Conservation (phyloP, 2,888 invertebrate species). For the Synergus itoensis region DNA sequence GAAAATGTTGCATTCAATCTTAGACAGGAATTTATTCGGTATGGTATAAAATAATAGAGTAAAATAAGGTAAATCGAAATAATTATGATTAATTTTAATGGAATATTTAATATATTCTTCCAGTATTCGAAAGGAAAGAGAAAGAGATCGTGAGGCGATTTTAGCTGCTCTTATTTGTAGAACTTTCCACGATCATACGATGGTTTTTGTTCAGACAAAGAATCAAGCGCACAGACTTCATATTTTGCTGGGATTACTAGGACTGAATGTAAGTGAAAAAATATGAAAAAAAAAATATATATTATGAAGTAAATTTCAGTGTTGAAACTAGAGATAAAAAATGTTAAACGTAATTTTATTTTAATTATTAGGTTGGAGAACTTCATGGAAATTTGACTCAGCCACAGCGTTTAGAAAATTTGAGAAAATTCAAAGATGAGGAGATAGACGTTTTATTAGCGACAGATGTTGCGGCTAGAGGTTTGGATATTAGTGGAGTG, state of each 20-base stretch:
- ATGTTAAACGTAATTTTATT: not conserved
- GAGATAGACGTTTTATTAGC: conserved; percentile 93
- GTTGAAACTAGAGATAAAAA: conserved; percentile 19
- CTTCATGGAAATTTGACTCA: conserved; percentile 98
- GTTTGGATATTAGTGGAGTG: conserved; percentile 97
- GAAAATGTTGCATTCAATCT: conserved; percentile 97
- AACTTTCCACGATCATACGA: conserved; percentile 93
- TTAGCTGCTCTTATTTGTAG: conserved; percentile 90
- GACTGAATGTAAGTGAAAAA: conserved; percentile 84
- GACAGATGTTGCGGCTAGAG: conserved; percentile 96
- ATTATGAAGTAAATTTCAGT: conserved; percentile 33
- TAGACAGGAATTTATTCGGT: conserved; percentile 96
- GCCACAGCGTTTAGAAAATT: conserved; percentile 93
- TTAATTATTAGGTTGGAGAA: conserved; percentile 83
- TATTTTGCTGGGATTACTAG: conserved; percentile 93
- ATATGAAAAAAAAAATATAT: too few relatives aligned
- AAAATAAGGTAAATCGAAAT: not conserved
- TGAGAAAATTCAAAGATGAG: conserved; percentile 92
- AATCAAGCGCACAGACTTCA: conserved; percentile 96
- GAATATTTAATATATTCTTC: conserved; percentile 29
- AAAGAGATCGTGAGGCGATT: conserved; percentile 95
- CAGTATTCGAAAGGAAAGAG: conserved; percentile 92
- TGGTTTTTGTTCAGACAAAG: conserved; percentile 98
- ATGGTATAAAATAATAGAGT: conserved; percentile 43
- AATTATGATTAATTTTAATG: not conserved